Percentiles rank a stretch among this genome's conserved stretches.
Conservation (phyloP, 1,140 invertebrate species). For the Lasioglossum baleicum region DNA sequence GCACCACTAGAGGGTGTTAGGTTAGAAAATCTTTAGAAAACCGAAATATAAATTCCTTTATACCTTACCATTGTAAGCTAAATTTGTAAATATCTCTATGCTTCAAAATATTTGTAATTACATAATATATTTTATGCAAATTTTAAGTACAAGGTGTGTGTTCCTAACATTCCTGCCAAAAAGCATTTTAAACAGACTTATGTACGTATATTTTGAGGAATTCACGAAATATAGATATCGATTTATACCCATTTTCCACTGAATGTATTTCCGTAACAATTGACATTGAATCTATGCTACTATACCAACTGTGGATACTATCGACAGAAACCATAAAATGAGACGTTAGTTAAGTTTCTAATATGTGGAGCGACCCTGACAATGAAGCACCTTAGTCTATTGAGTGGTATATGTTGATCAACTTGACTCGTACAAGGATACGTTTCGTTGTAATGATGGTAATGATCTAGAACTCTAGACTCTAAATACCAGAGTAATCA, state of each 20-base stretch:
- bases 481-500: background rate
- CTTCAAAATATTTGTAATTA: background rate
- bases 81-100: background rate
- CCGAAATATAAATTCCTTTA: background rate
- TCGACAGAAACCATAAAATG: slow-evolving; percentile 29
- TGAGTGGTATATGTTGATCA: background rate
- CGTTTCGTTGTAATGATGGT: background rate
- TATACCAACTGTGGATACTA: slow-evolving; percentile 29
- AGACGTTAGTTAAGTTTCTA: background rate
- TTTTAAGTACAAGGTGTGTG: background rate
- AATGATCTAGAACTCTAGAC: background rate
- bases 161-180: background rate
- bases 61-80: slow-evolving; percentile 7
- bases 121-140: no score
- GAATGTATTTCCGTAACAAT: slow-evolving; percentile 12
- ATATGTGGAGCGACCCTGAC: slow-evolving; percentile 31
- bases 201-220: background rate
- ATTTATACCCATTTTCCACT: background rate
- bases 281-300: slow-evolving; percentile 10
- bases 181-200: background rate
- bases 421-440: background rate
- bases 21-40: background rate
- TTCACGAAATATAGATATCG: background rate
- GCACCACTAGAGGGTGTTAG: slow-evolving; percentile 50
- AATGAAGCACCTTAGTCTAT: slow-evolving; percentile 45